phyloP scores from a whole-genome alignment of 2,888 invertebrate genomes.

The Trissolcus brochymenae region DNA sequence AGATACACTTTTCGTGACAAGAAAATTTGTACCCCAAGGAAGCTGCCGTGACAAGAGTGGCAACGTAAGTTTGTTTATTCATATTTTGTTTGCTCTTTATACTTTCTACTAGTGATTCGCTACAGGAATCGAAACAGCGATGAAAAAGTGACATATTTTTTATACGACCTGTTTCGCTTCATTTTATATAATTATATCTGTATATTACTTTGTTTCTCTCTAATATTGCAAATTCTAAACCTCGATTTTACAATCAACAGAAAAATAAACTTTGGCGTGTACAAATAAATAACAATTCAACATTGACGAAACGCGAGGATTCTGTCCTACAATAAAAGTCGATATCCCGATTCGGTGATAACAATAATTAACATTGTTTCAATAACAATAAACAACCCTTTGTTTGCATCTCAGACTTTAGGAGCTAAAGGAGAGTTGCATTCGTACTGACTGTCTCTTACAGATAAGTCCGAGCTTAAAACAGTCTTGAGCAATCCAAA shows the following conservation, averaged over 20 bases:
- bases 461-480: slow-evolving; percentile 15
- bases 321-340: background rate
- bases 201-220: slow-evolving; percentile 1
- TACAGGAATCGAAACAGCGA: slow-evolving; percentile 40
- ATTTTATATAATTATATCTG: background rate
- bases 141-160: background rate
- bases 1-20: slow-evolving; percentile 58
- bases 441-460: slow-evolving; percentile 9
- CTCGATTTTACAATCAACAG: slow-evolving; percentile 21
- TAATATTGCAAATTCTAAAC: slow-evolving; percentile 30
- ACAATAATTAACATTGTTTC: slow-evolving; percentile 25
- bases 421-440: background rate
- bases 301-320: slow-evolving; percentile 14
- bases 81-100: slow-evolving; percentile 9
- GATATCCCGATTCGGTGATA: slow-evolving; percentile 14
- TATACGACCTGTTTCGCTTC: slow-evolving; percentile 2
- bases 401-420: no score
- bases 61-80: slow-evolving; percentile 41
- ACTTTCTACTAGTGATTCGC: slow-evolving; percentile 42
- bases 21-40: slow-evolving; percentile 58
- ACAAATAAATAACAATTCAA: slow-evolving; percentile 23
- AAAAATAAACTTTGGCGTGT: slow-evolving; percentile 38
- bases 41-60: slow-evolving; percentile 54
- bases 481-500: slow-evolving; percentile 51
- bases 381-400: slow-evolving; percentile 23